phyloP scores from a whole-genome alignment of 2,113 vertebrate species.

The Macquaria ambigua region DNA sequence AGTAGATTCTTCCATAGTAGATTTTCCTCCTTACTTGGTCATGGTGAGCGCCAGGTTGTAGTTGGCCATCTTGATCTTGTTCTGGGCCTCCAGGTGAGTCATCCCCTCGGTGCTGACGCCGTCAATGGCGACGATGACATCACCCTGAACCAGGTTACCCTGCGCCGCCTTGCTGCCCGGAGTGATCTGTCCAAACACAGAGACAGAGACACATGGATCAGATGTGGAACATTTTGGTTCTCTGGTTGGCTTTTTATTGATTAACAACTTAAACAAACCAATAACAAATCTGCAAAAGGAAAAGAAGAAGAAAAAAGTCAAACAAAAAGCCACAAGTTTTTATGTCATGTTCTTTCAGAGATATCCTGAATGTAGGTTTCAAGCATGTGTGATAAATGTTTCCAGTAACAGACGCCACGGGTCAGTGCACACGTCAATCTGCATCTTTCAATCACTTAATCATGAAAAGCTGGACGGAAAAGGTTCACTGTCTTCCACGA shows the following conservation, averaged over 20 bases:
- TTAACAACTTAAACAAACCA: neutral
- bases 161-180: conserved; percentile 96
- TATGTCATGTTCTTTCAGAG: neutral
- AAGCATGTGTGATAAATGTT: neutral
- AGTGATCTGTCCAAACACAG: conserved; percentile 87
- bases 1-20: no score
- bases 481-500: conserved; percentile 16
- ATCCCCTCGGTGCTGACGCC: conserved; percentile 95
- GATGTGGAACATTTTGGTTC: neutral
- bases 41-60: conserved; percentile 95
- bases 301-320: neutral
- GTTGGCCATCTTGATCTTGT: conserved; percentile 97
- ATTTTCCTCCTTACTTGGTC: conserved; percentile 87
- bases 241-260: neutral
- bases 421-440: conserved; percentile 32
- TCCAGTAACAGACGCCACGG: conserved; percentile 1
- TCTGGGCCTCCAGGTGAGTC: conserved; percentile 99
- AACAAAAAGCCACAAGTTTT: neutral
- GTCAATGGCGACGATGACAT: conserved; percentile 96
- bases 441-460: conserved; percentile 10
- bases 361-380: neutral
- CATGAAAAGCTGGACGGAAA: neutral
- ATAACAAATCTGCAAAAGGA: neutral
- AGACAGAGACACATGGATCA: neutral
- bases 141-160: conserved; percentile 93